Evolutionary conservation across 1,140 invertebrate species (phyloP).

Genomic region (Asobara japonica): DNA sequence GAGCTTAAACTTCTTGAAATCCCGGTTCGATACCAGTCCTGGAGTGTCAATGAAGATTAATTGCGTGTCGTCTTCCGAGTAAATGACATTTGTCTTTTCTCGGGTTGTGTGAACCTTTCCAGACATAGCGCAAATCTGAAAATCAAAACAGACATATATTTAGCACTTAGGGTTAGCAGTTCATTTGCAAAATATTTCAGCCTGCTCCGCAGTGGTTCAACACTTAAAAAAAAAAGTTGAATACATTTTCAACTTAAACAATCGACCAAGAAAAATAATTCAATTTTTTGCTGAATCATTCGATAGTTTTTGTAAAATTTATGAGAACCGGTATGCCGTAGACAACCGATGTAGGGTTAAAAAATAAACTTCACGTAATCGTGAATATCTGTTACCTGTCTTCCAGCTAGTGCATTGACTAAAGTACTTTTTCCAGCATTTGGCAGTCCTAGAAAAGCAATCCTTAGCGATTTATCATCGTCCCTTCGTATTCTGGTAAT

Average conservation of each 20-base stretch:
- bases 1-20: conserved; percentile 76
- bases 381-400: too few relatives aligned
- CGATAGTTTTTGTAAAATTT: too few relatives aligned
- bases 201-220: too few relatives aligned
- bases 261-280: too few relatives aligned
- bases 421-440: conserved; percentile 96
- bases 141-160: conserved; percentile 5
- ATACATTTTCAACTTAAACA: background rate
- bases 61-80: conserved; percentile 79
- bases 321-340: conserved; percentile 28
- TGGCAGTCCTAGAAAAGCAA: conserved; percentile 89
- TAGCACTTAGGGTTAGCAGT: background rate
- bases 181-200: background rate
- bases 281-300: too few relatives aligned
- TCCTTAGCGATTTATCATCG: conserved; percentile 71
- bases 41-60: conserved; percentile 90
- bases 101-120: conserved; percentile 91
- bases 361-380: conserved; percentile 18
- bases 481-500: conserved; percentile 8
- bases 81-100: conserved; percentile 76
- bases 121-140: conserved; percentile 85
- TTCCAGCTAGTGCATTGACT: conserved; percentile 84
- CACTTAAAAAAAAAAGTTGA: background rate
- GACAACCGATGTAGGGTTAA: conserved; percentile 22
- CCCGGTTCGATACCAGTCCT: conserved; percentile 75